These are phyloP conservation scores for Papilio polyxenes DNA, from an alignment of 1,140 invertebrate genomes.

Conservation along the genomic window DNA sequence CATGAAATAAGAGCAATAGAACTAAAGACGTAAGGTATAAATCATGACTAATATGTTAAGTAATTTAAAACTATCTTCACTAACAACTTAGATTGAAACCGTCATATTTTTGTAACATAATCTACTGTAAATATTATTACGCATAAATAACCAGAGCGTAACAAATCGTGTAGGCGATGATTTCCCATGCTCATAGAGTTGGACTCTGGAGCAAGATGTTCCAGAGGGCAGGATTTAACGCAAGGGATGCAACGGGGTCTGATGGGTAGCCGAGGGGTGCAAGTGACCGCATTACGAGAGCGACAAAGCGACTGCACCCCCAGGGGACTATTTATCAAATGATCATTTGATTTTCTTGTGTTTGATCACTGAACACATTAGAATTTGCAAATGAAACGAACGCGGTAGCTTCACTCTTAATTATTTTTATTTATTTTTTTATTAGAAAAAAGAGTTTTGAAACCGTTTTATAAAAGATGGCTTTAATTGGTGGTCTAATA, in stretches of 20 bases:
- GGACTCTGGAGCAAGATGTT: conserved; percentile 36
- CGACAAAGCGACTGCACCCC: conserved; percentile 67
- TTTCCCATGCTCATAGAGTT: conserved; percentile 59
- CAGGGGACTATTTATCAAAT: conserved; percentile 78
- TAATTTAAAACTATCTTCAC: not conserved
- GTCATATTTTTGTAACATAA: not conserved
- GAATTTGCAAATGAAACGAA: conserved; percentile 68
- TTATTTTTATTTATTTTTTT: conserved; percentile 40
- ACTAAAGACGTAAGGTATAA: not conserved
- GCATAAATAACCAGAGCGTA: conserved; percentile 50
- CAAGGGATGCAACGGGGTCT: not conserved
- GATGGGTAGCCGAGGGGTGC: conserved; percentile 42
- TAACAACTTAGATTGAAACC: not conserved
- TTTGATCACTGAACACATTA: conserved; percentile 80
- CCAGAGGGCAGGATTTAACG: not conserved
- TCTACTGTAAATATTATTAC: conserved; percentile 6
- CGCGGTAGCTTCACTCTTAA: conserved; percentile 61
- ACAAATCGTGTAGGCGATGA: conserved; percentile 59
- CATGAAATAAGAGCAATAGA: too few relatives aligned
- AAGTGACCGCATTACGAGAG: conserved; percentile 76
- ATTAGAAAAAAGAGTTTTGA: not conserved
- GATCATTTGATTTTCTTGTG: conserved; percentile 81
- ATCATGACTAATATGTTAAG: not conserved
- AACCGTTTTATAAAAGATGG: too few relatives aligned
- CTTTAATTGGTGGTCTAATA: not conserved